Evolutionary conservation across 2,888 invertebrate species (phyloP).

Genomic region (Lasioglossum figueresi): DNA sequence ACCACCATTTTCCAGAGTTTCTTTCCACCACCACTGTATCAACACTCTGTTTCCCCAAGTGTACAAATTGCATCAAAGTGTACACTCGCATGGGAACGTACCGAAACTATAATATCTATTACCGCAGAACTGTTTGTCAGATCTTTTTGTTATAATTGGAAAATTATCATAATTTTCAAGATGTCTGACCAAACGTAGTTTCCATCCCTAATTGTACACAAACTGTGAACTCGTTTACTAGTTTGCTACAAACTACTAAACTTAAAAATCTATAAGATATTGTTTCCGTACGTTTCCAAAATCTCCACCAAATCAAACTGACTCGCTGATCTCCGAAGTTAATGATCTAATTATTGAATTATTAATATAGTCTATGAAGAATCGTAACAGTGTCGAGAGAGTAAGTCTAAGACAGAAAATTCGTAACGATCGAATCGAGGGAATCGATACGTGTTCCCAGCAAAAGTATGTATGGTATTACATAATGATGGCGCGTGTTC

Average conservation of each 20-base stretch:
- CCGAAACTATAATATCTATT: not conserved
- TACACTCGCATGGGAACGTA: not conserved
- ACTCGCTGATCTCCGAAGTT: not conserved
- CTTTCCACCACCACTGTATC: not conserved
- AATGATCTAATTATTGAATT: not conserved
- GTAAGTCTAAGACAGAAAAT: not conserved
- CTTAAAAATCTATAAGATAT: no score
- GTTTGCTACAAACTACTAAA: not conserved
- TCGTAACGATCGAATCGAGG: conserved; percentile 13
- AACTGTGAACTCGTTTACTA: not conserved
- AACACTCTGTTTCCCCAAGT: not conserved
- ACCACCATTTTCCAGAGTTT: not conserved
- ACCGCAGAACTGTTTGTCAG: not conserved
- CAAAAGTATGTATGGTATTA: not conserved
- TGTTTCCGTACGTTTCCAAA: not conserved
- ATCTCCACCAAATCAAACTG: not conserved
- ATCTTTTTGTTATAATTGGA: no score
- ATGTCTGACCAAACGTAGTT: not conserved
- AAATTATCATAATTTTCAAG: not conserved
- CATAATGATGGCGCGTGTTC: conserved; percentile 23
- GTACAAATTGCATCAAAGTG: not conserved
- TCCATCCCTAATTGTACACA: not conserved
- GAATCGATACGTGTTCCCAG: not conserved
- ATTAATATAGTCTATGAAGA: not conserved
- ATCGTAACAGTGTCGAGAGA: not conserved